Evolutionary conservation across 2,113 vertebrate genomes (phyloP), one percentile per base, ranked within the genome.

Genomic region (Zosterops pallidus): DNA sequence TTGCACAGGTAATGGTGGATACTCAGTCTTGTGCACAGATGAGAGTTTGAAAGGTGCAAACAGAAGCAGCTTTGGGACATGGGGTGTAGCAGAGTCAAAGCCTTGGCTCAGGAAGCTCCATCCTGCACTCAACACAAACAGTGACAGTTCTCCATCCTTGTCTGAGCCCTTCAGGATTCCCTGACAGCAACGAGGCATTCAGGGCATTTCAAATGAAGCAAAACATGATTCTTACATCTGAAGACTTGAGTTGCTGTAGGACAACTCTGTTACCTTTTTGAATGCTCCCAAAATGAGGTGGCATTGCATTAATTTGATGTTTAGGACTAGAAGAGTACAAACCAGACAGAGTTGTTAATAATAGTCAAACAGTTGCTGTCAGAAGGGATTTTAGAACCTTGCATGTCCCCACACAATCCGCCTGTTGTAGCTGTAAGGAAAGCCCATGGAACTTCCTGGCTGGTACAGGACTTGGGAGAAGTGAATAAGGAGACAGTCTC

Each of bases 51-150:
- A 72, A 82, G 31, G 18, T 72, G n/a, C 13, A 29, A 17, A 20
- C 16, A 88, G 69, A 60, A 86, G 41, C 15, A 62, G 12, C 25
- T 59, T 20, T 46, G 33, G 81, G 52, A 28, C 14, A 0, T 3
- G 6, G 17, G 26, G 12, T 77, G 13, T 35, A 21, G 67, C 7
- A 3, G 22, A 47, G 44, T 33, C 67, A 44, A 84, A 52, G 44
- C 44, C 26, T 39, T 17, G 19, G 33, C 60, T 91, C 14, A 5
- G 6, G 62, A 37, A 59, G 23, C 53, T 84, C 57, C 20, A 6
- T 33, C 9, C 0, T 77, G 44, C 12, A 1, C 25, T 42, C n/a
- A 0, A 42, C 29, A 33, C 9, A 42, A 25, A 37, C 18, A 46
- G 6, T 59, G 86, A 9, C 69, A 71, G 2, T 56, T 75, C 46